phyloP scores from a whole-genome alignment of 2,888 invertebrate genomes.

The Erebia aethiops region DNA sequence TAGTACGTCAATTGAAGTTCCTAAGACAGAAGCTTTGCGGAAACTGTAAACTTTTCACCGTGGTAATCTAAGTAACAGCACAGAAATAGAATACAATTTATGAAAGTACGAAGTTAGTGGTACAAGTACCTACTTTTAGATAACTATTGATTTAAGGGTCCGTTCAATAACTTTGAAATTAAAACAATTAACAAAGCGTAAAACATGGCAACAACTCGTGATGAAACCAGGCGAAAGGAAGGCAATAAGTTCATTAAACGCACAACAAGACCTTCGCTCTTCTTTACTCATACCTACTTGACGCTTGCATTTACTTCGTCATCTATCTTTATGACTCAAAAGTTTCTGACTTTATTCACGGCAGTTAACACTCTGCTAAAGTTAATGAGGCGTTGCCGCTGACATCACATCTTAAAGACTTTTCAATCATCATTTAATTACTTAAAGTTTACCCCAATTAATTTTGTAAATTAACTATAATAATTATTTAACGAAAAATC shows the following conservation, averaged over 20 bases:
- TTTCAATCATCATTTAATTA: not conserved
- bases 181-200: not conserved
- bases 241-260: conserved; percentile 27
- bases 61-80: no score
- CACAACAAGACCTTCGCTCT: conserved; percentile 23
- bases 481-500: no score
- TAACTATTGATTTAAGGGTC: no score
- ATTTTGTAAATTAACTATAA: no score
- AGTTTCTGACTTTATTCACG: conserved; percentile 1
- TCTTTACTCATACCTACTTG: conserved; percentile 11
- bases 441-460: no score
- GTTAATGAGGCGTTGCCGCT: not conserved
- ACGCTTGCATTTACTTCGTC: conserved; percentile 2
- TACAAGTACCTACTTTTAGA: no score
- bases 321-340: conserved; percentile 7
- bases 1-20: no score
- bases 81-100: no score
- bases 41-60: no score
- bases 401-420: not conserved
- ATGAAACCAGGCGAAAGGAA: conserved; percentile 23
- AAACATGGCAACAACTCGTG: conserved; percentile 18
- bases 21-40: no score
- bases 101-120: no score
- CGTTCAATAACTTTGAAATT: no score
- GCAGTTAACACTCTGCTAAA: not conserved